These are phyloP conservation scores for Delia radicum DNA, from an alignment of 1,140 invertebrate species.

Conservation along the genomic window DNA sequence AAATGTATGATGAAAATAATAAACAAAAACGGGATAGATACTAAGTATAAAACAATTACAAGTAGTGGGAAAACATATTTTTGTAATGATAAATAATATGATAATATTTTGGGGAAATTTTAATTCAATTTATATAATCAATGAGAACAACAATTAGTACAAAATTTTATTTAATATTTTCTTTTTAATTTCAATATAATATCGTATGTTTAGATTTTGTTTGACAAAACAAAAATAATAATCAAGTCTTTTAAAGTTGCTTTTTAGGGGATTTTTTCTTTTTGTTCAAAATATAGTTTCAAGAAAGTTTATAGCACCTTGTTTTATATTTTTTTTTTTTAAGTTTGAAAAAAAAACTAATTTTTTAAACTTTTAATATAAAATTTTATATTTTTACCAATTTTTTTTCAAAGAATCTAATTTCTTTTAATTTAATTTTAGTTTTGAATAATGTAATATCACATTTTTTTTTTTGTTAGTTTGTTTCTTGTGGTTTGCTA, in stretches of 20 bases:
- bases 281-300: background rate
- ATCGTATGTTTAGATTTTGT: background rate
- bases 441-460: background rate
- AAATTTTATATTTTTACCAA: background rate
- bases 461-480: constrained; percentile 1
- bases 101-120: background rate
- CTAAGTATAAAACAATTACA: background rate
- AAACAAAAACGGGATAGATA: background rate
- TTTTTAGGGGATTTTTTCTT: background rate
- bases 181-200: constrained; percentile 1
- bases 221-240: background rate
- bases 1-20: constrained; percentile 1
- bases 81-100: background rate
- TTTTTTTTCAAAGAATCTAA: background rate
- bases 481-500: background rate
- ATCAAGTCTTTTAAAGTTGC: constrained; percentile 6
- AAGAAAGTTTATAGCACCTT: background rate
- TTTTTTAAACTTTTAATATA: too few relatives aligned
- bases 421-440: background rate
- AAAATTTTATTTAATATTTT: background rate
- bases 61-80: background rate
- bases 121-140: constrained; percentile 20
- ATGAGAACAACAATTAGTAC: constrained; percentile 20
- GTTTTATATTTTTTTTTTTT: background rate
- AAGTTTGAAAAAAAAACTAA: background rate